These are phyloP conservation scores for Myiozetetes cayanensis DNA, from an alignment of 2,113 vertebrate genomes.

Conservation along the genomic window DNA sequence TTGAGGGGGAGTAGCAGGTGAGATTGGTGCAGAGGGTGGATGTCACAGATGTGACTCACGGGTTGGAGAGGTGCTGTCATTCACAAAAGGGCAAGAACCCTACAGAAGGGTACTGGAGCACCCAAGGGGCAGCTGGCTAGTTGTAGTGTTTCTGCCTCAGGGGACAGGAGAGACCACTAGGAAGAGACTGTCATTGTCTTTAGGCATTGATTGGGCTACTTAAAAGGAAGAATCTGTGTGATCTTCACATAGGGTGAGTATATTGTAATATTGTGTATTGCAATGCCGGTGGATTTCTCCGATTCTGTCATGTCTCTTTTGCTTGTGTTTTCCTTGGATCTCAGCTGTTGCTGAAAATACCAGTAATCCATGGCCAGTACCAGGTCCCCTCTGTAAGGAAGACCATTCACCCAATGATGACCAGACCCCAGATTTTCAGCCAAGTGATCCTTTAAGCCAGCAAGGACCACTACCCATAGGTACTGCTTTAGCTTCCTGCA, in stretches of 20 bases:
- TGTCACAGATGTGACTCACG: fast-evolving
- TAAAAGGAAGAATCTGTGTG: neutral
- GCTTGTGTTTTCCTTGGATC: neutral
- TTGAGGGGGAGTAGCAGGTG: too few relatives aligned
- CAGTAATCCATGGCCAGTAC: too few relatives aligned
- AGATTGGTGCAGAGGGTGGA: neutral
- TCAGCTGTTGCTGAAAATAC: neutral
- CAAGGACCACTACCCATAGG: neutral
- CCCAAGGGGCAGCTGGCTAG: neutral
- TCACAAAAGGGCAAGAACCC: neutral
- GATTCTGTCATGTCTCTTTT: neutral
- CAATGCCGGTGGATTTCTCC: neutral
- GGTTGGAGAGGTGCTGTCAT: neutral
- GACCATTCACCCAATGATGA: neutral
- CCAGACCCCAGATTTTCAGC: neutral
- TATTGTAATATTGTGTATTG: neutral
- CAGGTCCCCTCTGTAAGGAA: neutral
- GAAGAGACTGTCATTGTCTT: neutral
- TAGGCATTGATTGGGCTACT: neutral
- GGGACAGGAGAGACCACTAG: neutral
- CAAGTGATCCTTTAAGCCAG: neutral
- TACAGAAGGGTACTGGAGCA: neutral
- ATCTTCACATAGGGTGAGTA: fast-evolving
- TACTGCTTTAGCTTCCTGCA: neutral
- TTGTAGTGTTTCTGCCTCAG: neutral